A percentile compares a stretch with the other conserved stretches of the same genome.
These are phyloP conservation scores for Hemistola chrysoprasaria DNA, from an alignment of 2,888 invertebrate genomes.

Conservation along the genomic window DNA sequence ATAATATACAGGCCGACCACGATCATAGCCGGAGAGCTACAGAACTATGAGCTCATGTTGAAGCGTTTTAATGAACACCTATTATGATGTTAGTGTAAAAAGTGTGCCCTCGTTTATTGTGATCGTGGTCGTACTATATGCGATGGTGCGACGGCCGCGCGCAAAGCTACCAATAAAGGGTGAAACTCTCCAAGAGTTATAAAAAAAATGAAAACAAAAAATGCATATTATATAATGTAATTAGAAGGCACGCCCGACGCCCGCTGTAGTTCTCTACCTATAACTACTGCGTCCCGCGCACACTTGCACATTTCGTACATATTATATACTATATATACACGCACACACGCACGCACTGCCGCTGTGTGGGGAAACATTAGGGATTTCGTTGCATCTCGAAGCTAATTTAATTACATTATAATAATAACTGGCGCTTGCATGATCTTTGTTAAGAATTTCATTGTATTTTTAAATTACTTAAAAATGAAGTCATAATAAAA, in stretches of 20 bases:
- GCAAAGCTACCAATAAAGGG: slow-evolving; percentile 59
- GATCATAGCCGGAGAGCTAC: no score
- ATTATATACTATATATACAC: slow-evolving; percentile 49
- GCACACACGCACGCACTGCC: slow-evolving; percentile 33
- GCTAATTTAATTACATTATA: no score
- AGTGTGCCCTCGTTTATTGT: no score
- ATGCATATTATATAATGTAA: slow-evolving; percentile 58
- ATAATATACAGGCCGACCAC: no score
- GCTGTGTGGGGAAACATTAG: slow-evolving; percentile 10
- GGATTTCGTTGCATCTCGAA: no score
- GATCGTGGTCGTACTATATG: slow-evolving; percentile 15
- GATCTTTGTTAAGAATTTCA: no score
- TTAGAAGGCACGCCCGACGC: slow-evolving; percentile 64
- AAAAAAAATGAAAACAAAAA: slow-evolving; percentile 48
- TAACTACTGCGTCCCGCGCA: slow-evolving; percentile 54
- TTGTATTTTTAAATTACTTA: no score
- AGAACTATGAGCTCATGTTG: no score
- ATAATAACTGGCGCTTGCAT: no score
- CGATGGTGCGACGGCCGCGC: slow-evolving; percentile 33
- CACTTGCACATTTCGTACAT: slow-evolving; percentile 44
- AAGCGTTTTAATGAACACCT: no score
- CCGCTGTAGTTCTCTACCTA: slow-evolving; percentile 55
- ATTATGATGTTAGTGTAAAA: no score
- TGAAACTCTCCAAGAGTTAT: slow-evolving; percentile 47
- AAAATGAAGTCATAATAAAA: no score